Conservation (phyloP, 2,797 vertebrate genomes). For the Peromyscus melanophrys region DNA sequence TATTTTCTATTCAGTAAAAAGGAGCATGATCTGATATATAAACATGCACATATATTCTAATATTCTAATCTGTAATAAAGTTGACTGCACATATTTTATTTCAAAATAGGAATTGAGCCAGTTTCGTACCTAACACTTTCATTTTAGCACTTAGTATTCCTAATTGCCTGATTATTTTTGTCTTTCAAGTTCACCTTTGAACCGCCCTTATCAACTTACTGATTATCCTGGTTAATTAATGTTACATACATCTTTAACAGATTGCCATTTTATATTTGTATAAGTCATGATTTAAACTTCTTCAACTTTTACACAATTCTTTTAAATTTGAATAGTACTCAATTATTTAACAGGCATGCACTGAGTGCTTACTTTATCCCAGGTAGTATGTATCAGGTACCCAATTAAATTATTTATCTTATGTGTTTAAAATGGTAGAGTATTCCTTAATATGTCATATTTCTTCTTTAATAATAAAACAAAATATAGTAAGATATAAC, state of each 20-base stretch:
- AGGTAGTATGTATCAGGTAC: background rate
- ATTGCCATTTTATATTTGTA: slow-evolving; percentile 23
- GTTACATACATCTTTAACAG: background rate
- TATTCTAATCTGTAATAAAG: slow-evolving; percentile 30
- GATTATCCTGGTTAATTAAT: background rate
- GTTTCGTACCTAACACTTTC: background rate
- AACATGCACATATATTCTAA: background rate
- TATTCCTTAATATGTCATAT: background rate
- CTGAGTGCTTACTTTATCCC: background rate
- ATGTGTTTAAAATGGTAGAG: background rate
- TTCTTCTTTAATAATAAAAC: background rate
- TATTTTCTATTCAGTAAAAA: slow-evolving; percentile 2
- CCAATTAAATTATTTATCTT: background rate
- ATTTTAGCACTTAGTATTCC: slow-evolving; percentile 19
- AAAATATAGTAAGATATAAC: background rate
- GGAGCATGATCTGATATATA: background rate
- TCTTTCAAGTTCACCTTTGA: slow-evolving; percentile 50
- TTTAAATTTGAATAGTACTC: background rate
- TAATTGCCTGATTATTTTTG: background rate
- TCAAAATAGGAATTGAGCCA: background rate
- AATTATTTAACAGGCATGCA: background rate
- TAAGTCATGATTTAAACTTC: background rate
- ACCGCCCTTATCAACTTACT: slow-evolving; percentile 20
- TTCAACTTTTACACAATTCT: background rate
- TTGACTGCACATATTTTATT: slow-evolving; percentile 22